Evolutionary conservation across 2,113 vertebrate genomes (phyloP).

Genomic region (Garra rufa): DNA sequence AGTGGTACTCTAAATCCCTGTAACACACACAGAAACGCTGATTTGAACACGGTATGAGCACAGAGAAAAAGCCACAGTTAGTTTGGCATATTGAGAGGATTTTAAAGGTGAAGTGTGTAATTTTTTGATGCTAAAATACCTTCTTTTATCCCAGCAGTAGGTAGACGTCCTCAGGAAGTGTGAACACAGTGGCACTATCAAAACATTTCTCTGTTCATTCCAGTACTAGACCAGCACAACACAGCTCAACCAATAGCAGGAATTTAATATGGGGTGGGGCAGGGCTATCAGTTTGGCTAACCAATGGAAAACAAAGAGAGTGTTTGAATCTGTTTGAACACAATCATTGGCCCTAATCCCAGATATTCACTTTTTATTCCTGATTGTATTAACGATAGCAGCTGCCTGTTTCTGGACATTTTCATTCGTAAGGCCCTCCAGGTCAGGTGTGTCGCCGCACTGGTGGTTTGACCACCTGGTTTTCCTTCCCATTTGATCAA

Average conservation of each 20-base stretch:
- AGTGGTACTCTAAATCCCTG: slow-evolving; percentile 4
- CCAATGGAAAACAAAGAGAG: background rate
- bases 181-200: background rate
- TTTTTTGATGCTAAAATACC: slow-evolving; percentile 33
- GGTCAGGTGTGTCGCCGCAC: background rate
- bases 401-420: background rate
- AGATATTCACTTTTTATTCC: background rate
- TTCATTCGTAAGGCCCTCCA: background rate
- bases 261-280: background rate
- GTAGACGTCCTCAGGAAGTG: slow-evolving; percentile 1
- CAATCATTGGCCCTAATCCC: background rate
- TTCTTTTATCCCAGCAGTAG: slow-evolving; percentile 26
- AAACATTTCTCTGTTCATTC: background rate
- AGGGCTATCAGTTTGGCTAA: background rate
- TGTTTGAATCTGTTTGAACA: background rate
- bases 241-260: background rate
- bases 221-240: background rate
- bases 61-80: background rate
- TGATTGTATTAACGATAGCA: background rate
- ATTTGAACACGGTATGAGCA: slow-evolving; percentile 3
- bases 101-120: slow-evolving; percentile 20
- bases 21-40: slow-evolving; percentile 10
- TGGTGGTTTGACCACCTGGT: background rate
- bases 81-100: slow-evolving; percentile 11
- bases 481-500: background rate